phyloP scores from a whole-genome alignment of 2,797 vertebrate species.

The Hippopotamyrus pictus region DNA sequence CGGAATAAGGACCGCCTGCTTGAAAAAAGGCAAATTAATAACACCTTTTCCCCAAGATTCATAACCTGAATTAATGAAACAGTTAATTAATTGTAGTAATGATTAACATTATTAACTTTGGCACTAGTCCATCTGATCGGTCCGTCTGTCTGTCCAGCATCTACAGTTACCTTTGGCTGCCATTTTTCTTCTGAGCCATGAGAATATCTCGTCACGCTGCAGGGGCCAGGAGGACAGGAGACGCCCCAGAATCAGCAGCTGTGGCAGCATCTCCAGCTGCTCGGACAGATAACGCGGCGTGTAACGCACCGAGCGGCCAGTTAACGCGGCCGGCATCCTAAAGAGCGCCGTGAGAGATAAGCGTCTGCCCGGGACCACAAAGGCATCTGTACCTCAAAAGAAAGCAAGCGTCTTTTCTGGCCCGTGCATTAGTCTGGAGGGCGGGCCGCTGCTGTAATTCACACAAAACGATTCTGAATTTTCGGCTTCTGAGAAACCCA shows the following conservation, averaged over 20 bases:
- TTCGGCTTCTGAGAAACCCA: neutral
- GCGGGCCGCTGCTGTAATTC: neutral
- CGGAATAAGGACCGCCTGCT: neutral
- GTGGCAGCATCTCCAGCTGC: neutral
- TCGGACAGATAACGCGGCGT: neutral
- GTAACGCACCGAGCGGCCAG: neutral
- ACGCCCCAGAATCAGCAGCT: neutral
- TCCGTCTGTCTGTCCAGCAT: neutral
- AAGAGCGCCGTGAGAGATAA: conserved; percentile 8
- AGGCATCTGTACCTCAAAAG: neutral
- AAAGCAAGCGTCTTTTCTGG: neutral
- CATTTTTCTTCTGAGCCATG: neutral
- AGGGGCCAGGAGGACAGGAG: neutral
- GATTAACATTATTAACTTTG: neutral
- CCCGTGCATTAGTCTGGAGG: neutral
- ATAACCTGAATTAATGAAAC: neutral
- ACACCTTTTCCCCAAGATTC: neutral
- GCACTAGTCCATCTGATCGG: neutral
- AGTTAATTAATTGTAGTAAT: neutral
- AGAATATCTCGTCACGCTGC: neutral
- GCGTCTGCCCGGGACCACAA: neutral
- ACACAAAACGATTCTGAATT: neutral
- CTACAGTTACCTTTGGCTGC: neutral
- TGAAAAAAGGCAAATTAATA: neutral
- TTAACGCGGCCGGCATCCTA: conserved; percentile 10